These are phyloP conservation scores for Galemys pyrenaicus DNA, from an alignment of 2,113 vertebrate genomes.

Conservation along the genomic window DNA sequence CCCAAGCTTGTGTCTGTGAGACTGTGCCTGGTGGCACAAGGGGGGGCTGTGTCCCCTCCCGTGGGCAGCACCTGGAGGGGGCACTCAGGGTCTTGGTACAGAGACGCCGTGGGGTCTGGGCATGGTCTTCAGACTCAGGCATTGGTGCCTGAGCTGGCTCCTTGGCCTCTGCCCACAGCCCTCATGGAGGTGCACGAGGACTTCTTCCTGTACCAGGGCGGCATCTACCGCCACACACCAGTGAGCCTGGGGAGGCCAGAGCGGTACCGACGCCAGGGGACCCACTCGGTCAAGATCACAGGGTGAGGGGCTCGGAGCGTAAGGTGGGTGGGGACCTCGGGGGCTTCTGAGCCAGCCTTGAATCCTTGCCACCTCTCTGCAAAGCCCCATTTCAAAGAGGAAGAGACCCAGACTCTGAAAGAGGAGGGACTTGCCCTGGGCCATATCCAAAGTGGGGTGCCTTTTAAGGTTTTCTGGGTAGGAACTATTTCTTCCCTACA, in stretches of 20 bases:
- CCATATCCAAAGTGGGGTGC: not conserved
- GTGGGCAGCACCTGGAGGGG: not conserved
- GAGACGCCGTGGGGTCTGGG: not conserved
- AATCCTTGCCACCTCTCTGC: not conserved
- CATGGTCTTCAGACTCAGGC: not conserved
- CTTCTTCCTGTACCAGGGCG: slow-evolving; percentile 95
- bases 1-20: not conserved
- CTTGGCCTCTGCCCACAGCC: slow-evolving; percentile 83
- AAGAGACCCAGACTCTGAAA: not conserved
- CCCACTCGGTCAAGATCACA: slow-evolving; percentile 95
- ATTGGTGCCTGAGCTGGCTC: not conserved
- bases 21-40: not conserved
- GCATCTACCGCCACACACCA: slow-evolving; percentile 93
- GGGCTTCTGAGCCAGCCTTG: not conserved
- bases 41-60: not conserved
- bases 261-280: slow-evolving; percentile 91
- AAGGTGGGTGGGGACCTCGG: too few species aligned
- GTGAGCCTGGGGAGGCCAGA: slow-evolving; percentile 88
- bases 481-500: not conserved
- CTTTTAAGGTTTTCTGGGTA: not conserved
- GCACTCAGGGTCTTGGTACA: not conserved
- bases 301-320: slow-evolving; percentile 86
- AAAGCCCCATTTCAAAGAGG: not conserved
- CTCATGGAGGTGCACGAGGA: slow-evolving; percentile 99
- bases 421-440: not conserved